These are phyloP conservation scores for Lophotis ruficrista DNA, from an alignment of 2,113 vertebrate species.

Conservation along the genomic window DNA sequence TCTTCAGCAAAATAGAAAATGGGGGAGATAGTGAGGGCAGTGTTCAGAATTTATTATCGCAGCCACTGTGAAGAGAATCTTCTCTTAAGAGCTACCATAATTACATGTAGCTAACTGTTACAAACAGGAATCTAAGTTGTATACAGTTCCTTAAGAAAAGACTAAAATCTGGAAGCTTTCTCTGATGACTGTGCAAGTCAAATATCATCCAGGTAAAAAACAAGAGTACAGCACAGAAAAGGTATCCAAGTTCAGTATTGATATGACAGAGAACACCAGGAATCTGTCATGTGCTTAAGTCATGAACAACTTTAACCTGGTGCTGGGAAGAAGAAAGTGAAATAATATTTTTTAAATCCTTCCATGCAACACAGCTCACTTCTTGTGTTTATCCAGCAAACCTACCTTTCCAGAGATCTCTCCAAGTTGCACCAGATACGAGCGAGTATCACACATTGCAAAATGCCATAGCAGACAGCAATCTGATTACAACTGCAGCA, in stretches of 20 bases:
- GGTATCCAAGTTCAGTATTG: neutral
- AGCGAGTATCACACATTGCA: neutral
- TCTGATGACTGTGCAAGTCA: neutral
- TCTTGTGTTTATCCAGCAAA: constrained; percentile 28
- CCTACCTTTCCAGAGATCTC: constrained; percentile 24
- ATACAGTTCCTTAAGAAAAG: neutral
- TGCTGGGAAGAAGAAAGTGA: neutral
- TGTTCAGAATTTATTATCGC: neutral
- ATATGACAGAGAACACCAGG: neutral
- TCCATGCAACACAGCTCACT: neutral
- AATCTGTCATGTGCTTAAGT: neutral
- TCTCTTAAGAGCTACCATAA: neutral
- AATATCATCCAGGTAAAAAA: neutral
- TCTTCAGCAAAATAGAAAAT: neutral
- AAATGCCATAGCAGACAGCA: neutral
- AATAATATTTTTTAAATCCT: constrained; percentile 13
- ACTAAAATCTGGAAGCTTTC: neutral
- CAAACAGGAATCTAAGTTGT: neutral
- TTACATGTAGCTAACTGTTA: neutral
- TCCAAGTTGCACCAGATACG: constrained; percentile 32
- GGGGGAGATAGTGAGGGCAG: neutral
- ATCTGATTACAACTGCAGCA: constrained; percentile 46
- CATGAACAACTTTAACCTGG: neutral
- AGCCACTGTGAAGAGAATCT: neutral
- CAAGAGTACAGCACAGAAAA: neutral